These are phyloP conservation scores for Notothenia coriiceps DNA, from an alignment of 2,113 vertebrate genomes.

Conservation along the genomic window DNA sequence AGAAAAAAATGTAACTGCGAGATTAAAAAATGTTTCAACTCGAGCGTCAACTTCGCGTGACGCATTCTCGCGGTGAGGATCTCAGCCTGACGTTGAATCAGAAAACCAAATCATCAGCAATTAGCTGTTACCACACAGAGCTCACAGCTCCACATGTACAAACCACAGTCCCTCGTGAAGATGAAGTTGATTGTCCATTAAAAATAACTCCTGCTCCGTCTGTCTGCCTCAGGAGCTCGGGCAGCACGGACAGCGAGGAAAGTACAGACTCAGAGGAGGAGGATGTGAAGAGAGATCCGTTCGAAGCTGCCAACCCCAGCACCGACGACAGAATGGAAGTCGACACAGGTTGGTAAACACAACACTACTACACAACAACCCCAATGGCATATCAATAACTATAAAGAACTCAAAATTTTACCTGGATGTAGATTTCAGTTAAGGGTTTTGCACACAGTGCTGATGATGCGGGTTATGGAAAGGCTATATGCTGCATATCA, in stretches of 20 bases:
- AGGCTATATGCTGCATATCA: too few relatives aligned
- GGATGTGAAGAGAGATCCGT: slow-evolving; percentile 92
- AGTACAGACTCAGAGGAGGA: slow-evolving; percentile 99
- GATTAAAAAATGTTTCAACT: too few relatives aligned
- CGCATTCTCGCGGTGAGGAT: too few relatives aligned
- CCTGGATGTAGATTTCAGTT: not conserved
- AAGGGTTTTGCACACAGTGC: not conserved
- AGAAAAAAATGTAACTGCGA: too few relatives aligned
- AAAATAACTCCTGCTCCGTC: not conserved
- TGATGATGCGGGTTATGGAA: not conserved
- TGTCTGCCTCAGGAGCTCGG: slow-evolving; percentile 87
- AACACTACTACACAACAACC: not conserved
- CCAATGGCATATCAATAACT: not conserved
- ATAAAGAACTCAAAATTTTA: not conserved
- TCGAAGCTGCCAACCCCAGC: slow-evolving; percentile 85
- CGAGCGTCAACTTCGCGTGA: too few relatives aligned
- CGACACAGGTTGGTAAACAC: slow-evolving; percentile 87
- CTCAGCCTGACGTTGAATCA: too few relatives aligned
- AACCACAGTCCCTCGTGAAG: not conserved
- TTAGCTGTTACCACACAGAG: too few relatives aligned
- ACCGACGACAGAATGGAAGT: slow-evolving; percentile 97
- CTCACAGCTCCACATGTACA: too few relatives aligned
- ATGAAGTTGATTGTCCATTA: not conserved
- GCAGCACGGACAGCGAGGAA: slow-evolving; percentile 98
- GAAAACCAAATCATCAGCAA: too few relatives aligned